Base-by-base conservation (phyloP, 2,113 vertebrate species). In the Seriola quinqueradiata region DNA sequence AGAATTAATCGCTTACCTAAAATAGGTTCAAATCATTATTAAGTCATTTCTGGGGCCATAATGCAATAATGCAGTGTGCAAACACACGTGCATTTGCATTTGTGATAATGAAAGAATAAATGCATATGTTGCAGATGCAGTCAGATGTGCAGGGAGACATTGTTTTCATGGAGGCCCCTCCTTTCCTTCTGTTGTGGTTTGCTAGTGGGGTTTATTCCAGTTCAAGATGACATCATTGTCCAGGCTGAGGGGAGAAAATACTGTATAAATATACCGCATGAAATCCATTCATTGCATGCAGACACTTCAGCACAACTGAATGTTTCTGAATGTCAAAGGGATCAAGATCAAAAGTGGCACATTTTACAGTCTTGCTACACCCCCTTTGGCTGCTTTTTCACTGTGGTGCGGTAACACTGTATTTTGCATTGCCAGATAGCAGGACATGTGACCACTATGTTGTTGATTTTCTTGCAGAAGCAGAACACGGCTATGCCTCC, bases 401-500 rank as follows among this genome's bases (percentile, higher is more conserved):
- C 50, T 25, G 34, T 84, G 48, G 50, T 58, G 69, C 69, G 21
- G n/a, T 19, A 57, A 4, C 69, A 16, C 71, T 79, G 4, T 82
- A 28, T 90, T 80, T 78, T 88, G 21, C 75, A 70, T 75, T 83
- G 28, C 36, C 61, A 75, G 48, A 83, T 84, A 83, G 55, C 36
- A 61, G 66, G 70, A 84, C 82, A 75, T 69, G 78, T 93, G 82
- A 88, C 79, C 75, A 74, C 68, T 72, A 32, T 89, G 78, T 81
- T 92, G 83, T 81, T 88, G 90, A 52, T 89, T 89, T 93, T 91
- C 90, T 93, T 95, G 89, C 95, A 99, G 97, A 97, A 95, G 97
- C 97, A 65, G 97, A 99, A 84, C 97, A 99, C 67, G 97, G 97
- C 75, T 99, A 99, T 94, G 98, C 98, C 85, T 98, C 97, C 83